A percentile compares a stretch with the other conserved stretches of the same genome.
Evolutionary conservation across 1,140 invertebrate genomes (phyloP).

Genomic region (Neodiprion pinetum): DNA sequence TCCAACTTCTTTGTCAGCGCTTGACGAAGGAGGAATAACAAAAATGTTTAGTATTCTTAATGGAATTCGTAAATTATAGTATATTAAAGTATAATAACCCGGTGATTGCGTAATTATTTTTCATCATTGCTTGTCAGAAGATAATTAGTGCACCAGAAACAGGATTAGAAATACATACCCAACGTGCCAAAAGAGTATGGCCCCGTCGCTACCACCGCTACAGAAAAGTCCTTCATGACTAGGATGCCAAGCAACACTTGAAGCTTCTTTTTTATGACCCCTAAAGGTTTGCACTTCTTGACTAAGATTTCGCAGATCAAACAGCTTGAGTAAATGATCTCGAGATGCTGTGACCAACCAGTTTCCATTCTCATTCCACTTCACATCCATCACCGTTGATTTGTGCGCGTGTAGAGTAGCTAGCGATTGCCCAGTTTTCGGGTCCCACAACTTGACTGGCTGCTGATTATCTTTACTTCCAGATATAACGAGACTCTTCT

Average conservation of each 20-base stretch:
- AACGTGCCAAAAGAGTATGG: slow-evolving; percentile 98
- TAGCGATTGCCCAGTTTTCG: slow-evolving; percentile 89
- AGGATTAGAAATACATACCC: slow-evolving; percentile 70
- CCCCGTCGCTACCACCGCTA: slow-evolving; percentile 96
- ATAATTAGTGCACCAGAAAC: slow-evolving; percentile 8
- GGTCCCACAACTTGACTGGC: slow-evolving; percentile 99
- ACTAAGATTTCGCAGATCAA: slow-evolving; percentile 94
- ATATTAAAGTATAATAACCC: slow-evolving; percentile 20
- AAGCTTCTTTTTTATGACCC: slow-evolving; percentile 98
- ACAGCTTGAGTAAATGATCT: slow-evolving; percentile 97
- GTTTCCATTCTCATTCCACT: slow-evolving; percentile 99
- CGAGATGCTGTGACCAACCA: slow-evolving; percentile 98
- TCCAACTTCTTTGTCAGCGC: slow-evolving; percentile 97
- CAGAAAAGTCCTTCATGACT: slow-evolving; percentile 95
- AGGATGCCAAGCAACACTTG: slow-evolving; percentile 97
- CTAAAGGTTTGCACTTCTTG: slow-evolving; percentile 96
- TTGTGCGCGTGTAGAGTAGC: slow-evolving; percentile 98
- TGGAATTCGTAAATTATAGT: slow-evolving; percentile 23
- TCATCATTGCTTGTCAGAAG: slow-evolving; percentile 16
- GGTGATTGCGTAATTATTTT: slow-evolving; percentile 8
- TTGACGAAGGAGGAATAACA: slow-evolving; percentile 55
- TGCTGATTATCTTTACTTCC: slow-evolving; percentile 99
- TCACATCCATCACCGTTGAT: slow-evolving; percentile 98
- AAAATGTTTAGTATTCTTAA: slow-evolving; percentile 26
- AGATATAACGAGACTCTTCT: slow-evolving; percentile 95